Base-by-base conservation (phyloP, 1,140 invertebrate species). In the Sitobion miscanthi region DNA sequence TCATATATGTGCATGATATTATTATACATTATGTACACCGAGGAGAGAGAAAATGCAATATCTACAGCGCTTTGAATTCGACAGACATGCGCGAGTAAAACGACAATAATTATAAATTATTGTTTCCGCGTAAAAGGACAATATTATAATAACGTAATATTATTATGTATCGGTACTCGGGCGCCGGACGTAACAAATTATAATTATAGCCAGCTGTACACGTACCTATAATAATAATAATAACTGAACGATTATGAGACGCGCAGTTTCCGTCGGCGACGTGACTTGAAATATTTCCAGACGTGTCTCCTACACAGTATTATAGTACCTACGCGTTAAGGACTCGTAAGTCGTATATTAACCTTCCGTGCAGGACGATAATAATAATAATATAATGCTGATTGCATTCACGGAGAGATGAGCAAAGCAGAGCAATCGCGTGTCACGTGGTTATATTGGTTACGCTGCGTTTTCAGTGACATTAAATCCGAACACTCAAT, bases 51-150 rank as follows among this genome's bases (percentile, higher is more conserved):
- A 77, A n/a, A 77, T 30, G 30, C 1, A 38, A 38, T 62, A 62
- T 62, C 30, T 14, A 4, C n/a, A n/a, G n/a, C 14, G 14, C n/a
- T 77, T 17, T 77, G 8, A 77, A 77, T 35, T 77, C n/a, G 14
- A 77, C n/a, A n/a, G 5, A 77, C 7, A 77, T n/a, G 14, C 23
- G 62, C n/a, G 30, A 77, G 11, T 1, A n/a, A n/a, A 77, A 77
- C 62, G 11, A n/a, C 62, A 77, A n/a, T 77, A 77, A n/a, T n/a
- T n/a, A n/a, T 77, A 77, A 77, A 77, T n/a, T 77, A 77, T n/a
- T n/a, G 4, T 77, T n/a, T 77, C 1, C 30, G 17, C 5, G n/a
- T n/a, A 77, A 77, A 77, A n/a, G 62, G 30, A 77, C 52, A 52
- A 20, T 52, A 52, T 49, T 30, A n/a, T 69, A n/a, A 69, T 69